These are phyloP conservation scores for Lithophane leautieri DNA, from an alignment of 2,888 invertebrate species.

Conservation along the genomic window DNA sequence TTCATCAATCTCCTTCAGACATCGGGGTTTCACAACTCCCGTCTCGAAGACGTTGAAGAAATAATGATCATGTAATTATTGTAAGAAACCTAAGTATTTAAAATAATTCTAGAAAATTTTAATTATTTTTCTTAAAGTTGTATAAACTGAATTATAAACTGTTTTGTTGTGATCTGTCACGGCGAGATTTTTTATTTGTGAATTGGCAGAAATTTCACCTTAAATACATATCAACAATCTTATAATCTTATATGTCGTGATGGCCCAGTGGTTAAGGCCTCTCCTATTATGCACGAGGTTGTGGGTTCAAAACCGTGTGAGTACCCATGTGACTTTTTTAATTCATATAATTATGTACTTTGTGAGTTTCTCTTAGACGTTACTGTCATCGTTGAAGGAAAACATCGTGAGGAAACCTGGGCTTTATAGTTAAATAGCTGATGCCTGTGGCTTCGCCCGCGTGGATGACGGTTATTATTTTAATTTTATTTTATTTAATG, in stretches of 20 bases:
- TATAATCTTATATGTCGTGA: not conserved
- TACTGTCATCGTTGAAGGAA: not conserved
- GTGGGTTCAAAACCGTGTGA: not conserved
- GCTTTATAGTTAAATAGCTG: too few species aligned
- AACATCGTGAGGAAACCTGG: too few species aligned
- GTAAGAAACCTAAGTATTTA: constrained; percentile 3
- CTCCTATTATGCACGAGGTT: not conserved
- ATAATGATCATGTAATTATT: constrained; percentile 39
- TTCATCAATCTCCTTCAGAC: constrained; percentile 57
- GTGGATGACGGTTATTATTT: too few species aligned
- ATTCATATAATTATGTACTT: not conserved
- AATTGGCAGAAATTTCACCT: not conserved
- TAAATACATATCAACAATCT: not conserved
- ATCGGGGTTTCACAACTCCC: constrained; percentile 23
- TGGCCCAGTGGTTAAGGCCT: not conserved
- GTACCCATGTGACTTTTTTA: not conserved
- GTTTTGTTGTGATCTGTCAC: not conserved
- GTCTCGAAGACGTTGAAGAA: constrained; percentile 33
- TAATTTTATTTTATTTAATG: too few species aligned
- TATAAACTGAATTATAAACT: not conserved
- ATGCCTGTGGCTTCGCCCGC: too few species aligned
- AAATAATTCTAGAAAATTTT: constrained; percentile 2
- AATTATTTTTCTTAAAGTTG: too few species aligned
- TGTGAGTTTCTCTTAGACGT: not conserved
- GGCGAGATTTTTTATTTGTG: not conserved